A percentile compares a stretch with the other conserved stretches of the same genome.
These are phyloP conservation scores for Polymixis lichenea DNA, from an alignment of 2,888 invertebrate genomes.

Conservation along the genomic window DNA sequence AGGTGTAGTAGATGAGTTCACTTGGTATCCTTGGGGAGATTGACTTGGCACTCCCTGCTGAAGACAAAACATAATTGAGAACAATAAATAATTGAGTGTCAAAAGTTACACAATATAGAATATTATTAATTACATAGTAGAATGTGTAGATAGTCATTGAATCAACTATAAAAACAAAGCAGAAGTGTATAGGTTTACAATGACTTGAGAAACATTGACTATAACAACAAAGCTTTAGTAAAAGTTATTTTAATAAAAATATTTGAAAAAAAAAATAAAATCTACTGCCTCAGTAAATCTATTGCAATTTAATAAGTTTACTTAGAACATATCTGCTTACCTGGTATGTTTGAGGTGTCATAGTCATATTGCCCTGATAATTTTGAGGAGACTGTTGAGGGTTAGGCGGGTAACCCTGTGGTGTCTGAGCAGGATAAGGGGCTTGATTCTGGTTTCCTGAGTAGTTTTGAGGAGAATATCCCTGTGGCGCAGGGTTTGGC, in stretches of 20 bases:
- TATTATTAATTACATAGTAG: neutral
- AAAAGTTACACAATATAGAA: neutral
- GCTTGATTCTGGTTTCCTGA: constrained; percentile 80
- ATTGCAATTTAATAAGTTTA: neutral
- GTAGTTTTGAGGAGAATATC: constrained; percentile 85
- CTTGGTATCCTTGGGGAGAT: constrained; percentile 90
- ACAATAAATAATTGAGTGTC: neutral
- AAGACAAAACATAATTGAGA: constrained; percentile 15
- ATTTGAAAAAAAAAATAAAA: neutral
- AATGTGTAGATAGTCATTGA: constrained; percentile 6
- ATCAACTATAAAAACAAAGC: neutral
- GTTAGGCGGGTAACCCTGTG: constrained; percentile 84
- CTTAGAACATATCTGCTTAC: constrained; percentile 69
- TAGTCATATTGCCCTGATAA: constrained; percentile 85
- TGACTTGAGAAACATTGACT: neutral
- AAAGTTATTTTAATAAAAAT: neutral
- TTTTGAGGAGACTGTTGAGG: constrained; percentile 85
- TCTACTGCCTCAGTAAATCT: neutral
- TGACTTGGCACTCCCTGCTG: constrained; percentile 84
- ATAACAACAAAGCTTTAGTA: neutral
- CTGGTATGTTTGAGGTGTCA: constrained; percentile 90
- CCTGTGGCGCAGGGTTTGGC: constrained; percentile 82
- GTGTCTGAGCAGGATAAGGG: constrained; percentile 80
- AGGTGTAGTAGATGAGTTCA: constrained; percentile 89
- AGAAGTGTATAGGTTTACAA: neutral